These are phyloP conservation scores for Gonatopus flavifemur DNA, from an alignment of 1,140 invertebrate genomes.

Conservation along the genomic window DNA sequence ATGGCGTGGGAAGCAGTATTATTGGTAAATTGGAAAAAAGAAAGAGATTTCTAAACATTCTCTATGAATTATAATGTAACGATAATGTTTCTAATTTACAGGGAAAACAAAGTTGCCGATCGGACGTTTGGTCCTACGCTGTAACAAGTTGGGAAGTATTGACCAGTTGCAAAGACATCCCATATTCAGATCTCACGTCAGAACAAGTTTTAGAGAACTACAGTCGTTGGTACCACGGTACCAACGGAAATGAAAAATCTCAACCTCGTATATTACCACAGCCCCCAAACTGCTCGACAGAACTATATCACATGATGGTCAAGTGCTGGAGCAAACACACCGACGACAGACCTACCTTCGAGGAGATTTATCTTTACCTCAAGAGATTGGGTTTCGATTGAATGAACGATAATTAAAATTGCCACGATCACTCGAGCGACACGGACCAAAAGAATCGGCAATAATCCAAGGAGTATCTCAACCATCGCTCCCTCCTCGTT, in stretches of 20 bases:
- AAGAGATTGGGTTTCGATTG: slow-evolving; percentile 68
- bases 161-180: slow-evolving; percentile 70
- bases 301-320: slow-evolving; percentile 74
- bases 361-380: slow-evolving; percentile 74
- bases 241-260: slow-evolving; percentile 40
- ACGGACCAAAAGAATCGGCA: slow-evolving; percentile 11
- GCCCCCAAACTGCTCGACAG: slow-evolving; percentile 64
- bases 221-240: slow-evolving; percentile 67
- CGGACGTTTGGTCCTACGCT: slow-evolving; percentile 80
- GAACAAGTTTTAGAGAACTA: slow-evolving; percentile 78
- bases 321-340: slow-evolving; percentile 75
- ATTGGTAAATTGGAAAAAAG: slow-evolving; percentile 62
- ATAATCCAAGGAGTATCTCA: no score
- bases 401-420: slow-evolving; percentile 14
- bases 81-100: slow-evolving; percentile 42
- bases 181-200: slow-evolving; percentile 72
- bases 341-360: slow-evolving; percentile 69
- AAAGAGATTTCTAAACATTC: slow-evolving; percentile 1
- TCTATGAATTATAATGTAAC: slow-evolving; percentile 13
- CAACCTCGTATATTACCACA: slow-evolving; percentile 51
- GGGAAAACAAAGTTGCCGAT: slow-evolving; percentile 71
- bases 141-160: slow-evolving; percentile 81
- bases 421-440: slow-evolving; percentile 2
- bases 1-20: slow-evolving; percentile 85
- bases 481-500: no score